Evolutionary conservation across 2,888 invertebrate species (phyloP), one percentile per base, ranked within the genome.

Genomic region (Seira musarum): DNA sequence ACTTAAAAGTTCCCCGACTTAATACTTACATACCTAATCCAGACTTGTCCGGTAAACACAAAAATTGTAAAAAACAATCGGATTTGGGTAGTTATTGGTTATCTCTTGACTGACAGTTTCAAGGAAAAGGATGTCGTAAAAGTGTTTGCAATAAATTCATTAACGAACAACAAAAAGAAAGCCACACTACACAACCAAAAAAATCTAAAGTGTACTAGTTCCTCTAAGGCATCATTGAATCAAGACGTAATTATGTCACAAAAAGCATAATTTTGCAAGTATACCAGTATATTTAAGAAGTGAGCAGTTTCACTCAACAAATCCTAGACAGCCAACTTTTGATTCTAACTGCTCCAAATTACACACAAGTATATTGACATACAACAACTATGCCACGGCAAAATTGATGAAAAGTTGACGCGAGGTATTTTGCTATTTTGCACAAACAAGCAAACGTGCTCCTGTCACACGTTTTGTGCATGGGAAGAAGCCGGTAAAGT

Each of bases 61-160:
- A n/a, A n/a, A n/a, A n/a, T n/a, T n/a, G n/a, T 8, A 40, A 5
- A 40, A 40, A 13, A 40, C 5, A 40, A 40, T 40, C 40, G 6
- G 40, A 40, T 40, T 40, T 40, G 40, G 40, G 6, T 5, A 40
- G 40, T 13, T n/a, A n/a, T n/a, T n/a, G n/a, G n/a, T n/a, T n/a
- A n/a, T n/a, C n/a, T n/a, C n/a, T n/a, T n/a, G n/a, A n/a, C 10
- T 25, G n/a, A 8, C 19, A 40, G 40, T 40, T 15, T 13, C 46
- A 40, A 3, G 15, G 53, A 46, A 66, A 66, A 25, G 40, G 77
- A 78, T 60, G 66, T 35, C 66, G 71, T 71, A 78, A 25, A 71
- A 66, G 66, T 71, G 71, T 46, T 40, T 13, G 13, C 40, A 40
- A 8, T 40, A 40, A 40, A 40, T 40, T 40, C 40, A 40, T 40